A percentile compares a stretch with the other conserved stretches of the same genome.
Conservation (phyloP, 2,113 vertebrate species). For the Lagopus leucura region DNA sequence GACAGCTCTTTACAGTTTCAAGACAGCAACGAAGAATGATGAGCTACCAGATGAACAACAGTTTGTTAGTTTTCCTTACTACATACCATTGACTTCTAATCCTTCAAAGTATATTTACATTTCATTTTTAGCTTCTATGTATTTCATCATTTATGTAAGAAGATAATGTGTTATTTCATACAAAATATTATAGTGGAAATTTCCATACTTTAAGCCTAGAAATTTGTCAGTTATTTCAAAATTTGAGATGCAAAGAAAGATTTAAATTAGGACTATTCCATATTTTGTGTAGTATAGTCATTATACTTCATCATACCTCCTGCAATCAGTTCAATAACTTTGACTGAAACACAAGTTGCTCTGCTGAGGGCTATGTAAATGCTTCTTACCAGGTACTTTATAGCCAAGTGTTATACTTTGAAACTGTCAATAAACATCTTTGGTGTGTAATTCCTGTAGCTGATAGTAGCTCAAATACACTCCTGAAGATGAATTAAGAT, state of each 20-base stretch:
- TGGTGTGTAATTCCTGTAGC: neutral
- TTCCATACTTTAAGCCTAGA: neutral
- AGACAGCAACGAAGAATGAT: neutral
- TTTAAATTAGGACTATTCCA: neutral
- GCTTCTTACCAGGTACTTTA: neutral
- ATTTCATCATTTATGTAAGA: neutral
- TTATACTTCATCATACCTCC: neutral
- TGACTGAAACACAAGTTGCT: neutral
- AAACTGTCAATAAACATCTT: neutral
- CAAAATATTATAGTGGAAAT: neutral
- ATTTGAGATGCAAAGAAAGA: neutral
- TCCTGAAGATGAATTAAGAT: neutral
- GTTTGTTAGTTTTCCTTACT: neutral
- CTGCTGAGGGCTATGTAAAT: neutral
- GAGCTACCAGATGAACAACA: neutral
- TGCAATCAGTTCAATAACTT: fast-evolving
- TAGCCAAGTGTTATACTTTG: neutral
- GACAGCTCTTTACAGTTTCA: neutral
- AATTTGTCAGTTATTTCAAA: neutral
- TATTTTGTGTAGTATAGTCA: neutral
- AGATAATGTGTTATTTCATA: neutral
- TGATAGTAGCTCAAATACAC: neutral
- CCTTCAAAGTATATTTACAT: neutral
- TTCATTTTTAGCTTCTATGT: fast-evolving
- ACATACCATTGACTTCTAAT: too few relatives aligned